Percentiles rank a stretch among this genome's conserved stretches.
phyloP scores from a whole-genome alignment of 2,888 invertebrate species.

The Halocaridina rubra region DNA sequence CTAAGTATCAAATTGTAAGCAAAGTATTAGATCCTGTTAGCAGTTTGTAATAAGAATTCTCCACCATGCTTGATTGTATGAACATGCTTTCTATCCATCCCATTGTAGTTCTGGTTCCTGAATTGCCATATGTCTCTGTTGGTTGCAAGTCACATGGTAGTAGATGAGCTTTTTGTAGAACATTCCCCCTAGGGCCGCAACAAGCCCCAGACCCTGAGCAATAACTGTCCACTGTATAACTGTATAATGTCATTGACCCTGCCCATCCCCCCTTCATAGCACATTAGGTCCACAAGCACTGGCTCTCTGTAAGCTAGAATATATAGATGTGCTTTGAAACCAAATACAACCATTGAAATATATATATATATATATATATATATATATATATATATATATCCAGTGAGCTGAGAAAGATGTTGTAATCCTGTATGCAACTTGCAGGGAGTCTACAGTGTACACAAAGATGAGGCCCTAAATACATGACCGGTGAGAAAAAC shows the following conservation, averaged over 20 bases:
- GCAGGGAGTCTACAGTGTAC: constrained; percentile 7
- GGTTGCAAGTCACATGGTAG: constrained; percentile 56
- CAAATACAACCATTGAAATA: not conserved
- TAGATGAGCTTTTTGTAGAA: constrained; percentile 57
- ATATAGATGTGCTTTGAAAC: not conserved
- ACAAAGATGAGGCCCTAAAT: constrained; percentile 16
- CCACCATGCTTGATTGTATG: too few relatives aligned
- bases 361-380: not conserved
- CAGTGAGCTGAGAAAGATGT: not conserved
- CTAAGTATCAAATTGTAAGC: too few relatives aligned
- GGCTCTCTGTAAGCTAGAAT: constrained; percentile 33
- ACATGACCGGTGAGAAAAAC: not conserved
- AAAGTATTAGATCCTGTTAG: too few relatives aligned
- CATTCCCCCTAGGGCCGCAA: constrained; percentile 43
- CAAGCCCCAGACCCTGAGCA: constrained; percentile 50
- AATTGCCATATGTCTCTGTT: constrained; percentile 56
- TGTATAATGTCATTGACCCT: constrained; percentile 38
- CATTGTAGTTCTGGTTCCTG: constrained; percentile 53
- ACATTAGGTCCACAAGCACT: constrained; percentile 25
- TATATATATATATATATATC: not conserved
- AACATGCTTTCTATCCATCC: constrained; percentile 13
- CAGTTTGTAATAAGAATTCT: not conserved
- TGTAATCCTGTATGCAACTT: not conserved
- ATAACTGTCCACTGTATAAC: constrained; percentile 52
- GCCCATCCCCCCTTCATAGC: constrained; percentile 12